Percentiles rank a stretch among this genome's conserved stretches.
These are phyloP conservation scores for Microdon myrmicae DNA, from an alignment of 2,888 invertebrate genomes.

Conservation along the genomic window DNA sequence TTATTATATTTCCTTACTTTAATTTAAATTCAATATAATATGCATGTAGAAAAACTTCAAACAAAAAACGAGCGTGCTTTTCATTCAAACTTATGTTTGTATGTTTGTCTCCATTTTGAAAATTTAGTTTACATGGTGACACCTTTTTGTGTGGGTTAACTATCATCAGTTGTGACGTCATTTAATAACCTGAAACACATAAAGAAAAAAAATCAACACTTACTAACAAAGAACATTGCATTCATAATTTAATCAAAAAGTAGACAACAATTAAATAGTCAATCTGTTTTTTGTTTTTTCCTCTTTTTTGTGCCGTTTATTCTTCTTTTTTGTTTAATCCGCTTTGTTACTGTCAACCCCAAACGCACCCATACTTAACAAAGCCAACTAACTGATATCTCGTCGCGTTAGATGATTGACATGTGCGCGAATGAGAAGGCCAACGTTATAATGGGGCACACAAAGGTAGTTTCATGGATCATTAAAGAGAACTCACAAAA, in stretches of 20 bases:
- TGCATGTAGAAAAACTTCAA: constrained; percentile 10
- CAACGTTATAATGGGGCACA: constrained; percentile 2
- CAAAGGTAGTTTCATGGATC: too few relatives aligned
- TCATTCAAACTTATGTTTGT: constrained; percentile 30
- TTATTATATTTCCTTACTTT: constrained; percentile 3
- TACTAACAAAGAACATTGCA: constrained; percentile 2
- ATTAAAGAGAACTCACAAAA: constrained; percentile 1
- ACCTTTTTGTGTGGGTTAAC: constrained; percentile 8
- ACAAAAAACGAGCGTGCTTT: constrained; percentile 24
- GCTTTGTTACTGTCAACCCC: too few relatives aligned
- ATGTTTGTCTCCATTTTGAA: constrained; percentile 47
- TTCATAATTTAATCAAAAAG: constrained; percentile 15
- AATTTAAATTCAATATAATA: constrained; percentile 10
- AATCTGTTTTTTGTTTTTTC: constrained; percentile 1
- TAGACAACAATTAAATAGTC: constrained; percentile 28
- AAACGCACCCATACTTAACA: too few relatives aligned
- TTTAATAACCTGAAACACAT: constrained; percentile 27
- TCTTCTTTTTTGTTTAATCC: neutral
- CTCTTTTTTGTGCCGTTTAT: neutral
- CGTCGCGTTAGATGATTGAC: constrained; percentile 7
- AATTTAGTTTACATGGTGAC: constrained; percentile 30
- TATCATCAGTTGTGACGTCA: constrained; percentile 25
- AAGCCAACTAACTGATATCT: too few relatives aligned
- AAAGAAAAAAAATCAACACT: neutral
- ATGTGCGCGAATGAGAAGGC: constrained; percentile 17